These are phyloP conservation scores for Mirounga angustirostris DNA, from an alignment of 2,113 vertebrate genomes.

Conservation along the genomic window DNA sequence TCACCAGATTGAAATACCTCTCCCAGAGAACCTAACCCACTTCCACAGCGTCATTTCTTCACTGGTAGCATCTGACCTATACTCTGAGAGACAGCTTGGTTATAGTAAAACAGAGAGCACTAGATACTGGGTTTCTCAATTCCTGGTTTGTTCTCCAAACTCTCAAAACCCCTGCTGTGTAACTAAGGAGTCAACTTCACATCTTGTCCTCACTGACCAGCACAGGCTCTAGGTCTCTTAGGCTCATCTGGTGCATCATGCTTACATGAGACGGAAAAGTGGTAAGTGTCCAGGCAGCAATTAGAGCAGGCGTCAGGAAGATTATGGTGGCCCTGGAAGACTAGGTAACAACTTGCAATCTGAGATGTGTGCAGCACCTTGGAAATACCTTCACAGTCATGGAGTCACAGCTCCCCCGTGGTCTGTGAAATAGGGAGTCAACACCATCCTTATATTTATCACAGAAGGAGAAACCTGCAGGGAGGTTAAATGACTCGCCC, in stretches of 20 bases:
- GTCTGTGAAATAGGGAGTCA: neutral
- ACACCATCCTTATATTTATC: neutral
- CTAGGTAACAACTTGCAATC: neutral
- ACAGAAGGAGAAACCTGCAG: neutral
- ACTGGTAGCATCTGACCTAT: neutral
- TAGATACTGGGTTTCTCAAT: neutral
- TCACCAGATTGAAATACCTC: neutral
- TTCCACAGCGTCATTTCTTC: neutral
- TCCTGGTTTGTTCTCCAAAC: neutral
- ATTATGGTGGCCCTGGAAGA: neutral
- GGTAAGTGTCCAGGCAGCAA: neutral
- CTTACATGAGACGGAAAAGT: neutral
- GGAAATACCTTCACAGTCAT: neutral
- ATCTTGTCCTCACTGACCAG: neutral
- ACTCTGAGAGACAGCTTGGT: neutral
- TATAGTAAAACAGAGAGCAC: neutral
- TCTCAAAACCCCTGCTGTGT: neutral
- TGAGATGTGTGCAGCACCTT: neutral
- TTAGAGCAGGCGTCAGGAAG: neutral
- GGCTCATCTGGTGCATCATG: neutral
- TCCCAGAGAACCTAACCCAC: neutral
- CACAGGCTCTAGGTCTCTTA: neutral
- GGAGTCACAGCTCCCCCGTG: accelerated
- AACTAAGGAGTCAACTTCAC: neutral
- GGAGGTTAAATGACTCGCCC: neutral